phyloP scores from a whole-genome alignment of 2,888 invertebrate genomes.

The Ectemnius cavifrons region DNA sequence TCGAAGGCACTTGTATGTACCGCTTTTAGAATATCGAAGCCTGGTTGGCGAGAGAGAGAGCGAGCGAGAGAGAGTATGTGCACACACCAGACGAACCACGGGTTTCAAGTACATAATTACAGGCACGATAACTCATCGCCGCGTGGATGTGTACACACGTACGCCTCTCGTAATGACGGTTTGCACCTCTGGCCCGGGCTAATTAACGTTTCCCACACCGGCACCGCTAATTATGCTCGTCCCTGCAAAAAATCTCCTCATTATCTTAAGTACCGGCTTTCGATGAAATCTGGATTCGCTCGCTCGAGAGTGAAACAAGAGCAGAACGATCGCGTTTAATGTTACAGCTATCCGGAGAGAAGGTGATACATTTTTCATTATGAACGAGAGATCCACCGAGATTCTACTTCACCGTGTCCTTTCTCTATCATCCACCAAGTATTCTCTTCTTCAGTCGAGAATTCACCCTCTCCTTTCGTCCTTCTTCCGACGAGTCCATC shows the following conservation, averaged over 20 bases:
- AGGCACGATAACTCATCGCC: slow-evolving; percentile 55
- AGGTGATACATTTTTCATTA: slow-evolving; percentile 54
- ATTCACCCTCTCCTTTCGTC: slow-evolving; percentile 3
- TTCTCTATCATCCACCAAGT: slow-evolving; percentile 33
- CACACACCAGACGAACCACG: slow-evolving; percentile 31
- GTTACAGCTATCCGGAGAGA: slow-evolving; percentile 7
- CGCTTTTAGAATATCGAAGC: slow-evolving; percentile 49
- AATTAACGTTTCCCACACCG: slow-evolving; percentile 58
- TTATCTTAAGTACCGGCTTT: slow-evolving; percentile 57
- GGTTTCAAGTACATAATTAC: slow-evolving; percentile 58
- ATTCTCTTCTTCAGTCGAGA: slow-evolving; percentile 12
- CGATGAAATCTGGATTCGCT: slow-evolving; percentile 52
- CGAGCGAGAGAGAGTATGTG: background rate
- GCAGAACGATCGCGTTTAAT: slow-evolving; percentile 12
- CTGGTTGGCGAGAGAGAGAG: no score
- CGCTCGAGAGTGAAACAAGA: slow-evolving; percentile 19
- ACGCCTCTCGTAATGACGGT: slow-evolving; percentile 54
- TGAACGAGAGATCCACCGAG: slow-evolving; percentile 49
- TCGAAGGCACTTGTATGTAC: slow-evolving; percentile 47
- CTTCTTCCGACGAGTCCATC: slow-evolving; percentile 21
- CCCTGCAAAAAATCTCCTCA: slow-evolving; percentile 39
- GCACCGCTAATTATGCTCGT: slow-evolving; percentile 45
- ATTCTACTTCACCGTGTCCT: slow-evolving; percentile 60
- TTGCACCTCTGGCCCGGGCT: slow-evolving; percentile 55
- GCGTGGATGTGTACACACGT: slow-evolving; percentile 18